These are phyloP conservation scores for Mythimna loreyi DNA, from an alignment of 2,888 invertebrate genomes.

Conservation along the genomic window DNA sequence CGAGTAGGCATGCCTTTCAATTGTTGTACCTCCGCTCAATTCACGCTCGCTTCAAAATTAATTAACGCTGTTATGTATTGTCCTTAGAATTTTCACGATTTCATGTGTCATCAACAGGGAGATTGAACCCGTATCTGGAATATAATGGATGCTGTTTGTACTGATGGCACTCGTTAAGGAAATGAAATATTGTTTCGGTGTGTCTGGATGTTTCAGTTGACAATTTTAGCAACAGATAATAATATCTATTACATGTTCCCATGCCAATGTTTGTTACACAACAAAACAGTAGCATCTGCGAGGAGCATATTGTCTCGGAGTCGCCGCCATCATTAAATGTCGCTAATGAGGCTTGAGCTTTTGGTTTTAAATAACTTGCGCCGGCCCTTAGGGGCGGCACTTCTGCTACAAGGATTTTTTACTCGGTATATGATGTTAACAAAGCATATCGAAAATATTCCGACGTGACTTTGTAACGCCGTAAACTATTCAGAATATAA, in stretches of 20 bases:
- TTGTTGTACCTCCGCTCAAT: constrained; percentile 70
- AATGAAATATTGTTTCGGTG: constrained; percentile 48
- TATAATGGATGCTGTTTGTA: constrained; percentile 34
- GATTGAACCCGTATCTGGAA: constrained; percentile 37
- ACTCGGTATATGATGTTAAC: constrained; percentile 82
- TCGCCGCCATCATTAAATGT: constrained; percentile 88
- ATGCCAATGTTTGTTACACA: constrained; percentile 68
- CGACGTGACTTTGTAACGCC: constrained; percentile 81
- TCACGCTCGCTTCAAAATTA: constrained; percentile 63
- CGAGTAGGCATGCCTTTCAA: constrained; percentile 82
- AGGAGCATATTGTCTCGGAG: constrained; percentile 79
- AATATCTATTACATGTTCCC: constrained; percentile 62
- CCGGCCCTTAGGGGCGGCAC: constrained; percentile 83
- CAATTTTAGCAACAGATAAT: constrained; percentile 50
- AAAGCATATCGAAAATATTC: constrained; percentile 81
- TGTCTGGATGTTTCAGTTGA: constrained; percentile 30
- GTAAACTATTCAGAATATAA: constrained; percentile 62
- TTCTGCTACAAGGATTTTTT: constrained; percentile 83
- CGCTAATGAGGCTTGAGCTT: constrained; percentile 90
- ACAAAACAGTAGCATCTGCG: constrained; percentile 77
- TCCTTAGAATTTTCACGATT: constrained; percentile 58
- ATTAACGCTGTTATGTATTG: constrained; percentile 58
- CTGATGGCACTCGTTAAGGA: constrained; percentile 48
- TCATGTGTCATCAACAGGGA: constrained; percentile 45
- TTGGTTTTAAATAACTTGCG: constrained; percentile 88